A percentile compares a stretch with the other conserved stretches of the same genome.
Evolutionary conservation across 2,888 invertebrate genomes (phyloP).

Genomic region (Coremacera marginata): DNA sequence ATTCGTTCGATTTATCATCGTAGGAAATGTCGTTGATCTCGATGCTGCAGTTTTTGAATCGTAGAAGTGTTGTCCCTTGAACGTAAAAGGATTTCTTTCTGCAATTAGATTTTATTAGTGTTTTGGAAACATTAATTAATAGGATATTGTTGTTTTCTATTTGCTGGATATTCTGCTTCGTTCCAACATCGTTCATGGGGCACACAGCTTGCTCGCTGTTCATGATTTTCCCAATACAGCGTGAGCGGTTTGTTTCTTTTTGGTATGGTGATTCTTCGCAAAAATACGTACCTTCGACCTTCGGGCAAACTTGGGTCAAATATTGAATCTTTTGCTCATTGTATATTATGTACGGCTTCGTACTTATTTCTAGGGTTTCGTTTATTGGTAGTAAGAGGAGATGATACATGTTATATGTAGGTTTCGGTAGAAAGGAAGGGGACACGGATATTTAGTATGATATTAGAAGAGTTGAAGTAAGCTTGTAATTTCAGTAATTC

Average conservation of each 20-base stretch:
- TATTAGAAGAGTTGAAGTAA: slow-evolving; percentile 42
- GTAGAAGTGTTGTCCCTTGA: too few species aligned
- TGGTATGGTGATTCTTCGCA: slow-evolving; percentile 14
- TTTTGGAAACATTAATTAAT: too few species aligned
- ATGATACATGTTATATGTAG: slow-evolving; percentile 37
- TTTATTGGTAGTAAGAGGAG: slow-evolving; percentile 43
- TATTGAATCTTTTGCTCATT: slow-evolving; percentile 34
- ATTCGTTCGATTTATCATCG: too few species aligned
- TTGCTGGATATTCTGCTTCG: background rate
- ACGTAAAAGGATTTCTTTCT: too few species aligned
- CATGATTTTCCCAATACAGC: background rate
- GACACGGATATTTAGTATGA: slow-evolving; percentile 44
- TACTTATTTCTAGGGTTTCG: slow-evolving; percentile 36
- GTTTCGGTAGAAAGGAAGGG: slow-evolving; percentile 37
- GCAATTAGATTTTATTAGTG: too few species aligned
- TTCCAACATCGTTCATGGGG: slow-evolving; percentile 2
- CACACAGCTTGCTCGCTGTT: background rate
- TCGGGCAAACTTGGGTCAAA: slow-evolving; percentile 29
- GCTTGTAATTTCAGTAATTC: slow-evolving; percentile 44
- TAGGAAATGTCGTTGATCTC: too few species aligned
- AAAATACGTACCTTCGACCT: slow-evolving; percentile 30
- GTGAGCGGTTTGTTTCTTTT: background rate
- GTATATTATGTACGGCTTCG: slow-evolving; percentile 27
- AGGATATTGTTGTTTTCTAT: background rate
- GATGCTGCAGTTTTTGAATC: too few species aligned